phyloP scores from a whole-genome alignment of 2,113 vertebrate species.

The Alouatta palliata region DNA sequence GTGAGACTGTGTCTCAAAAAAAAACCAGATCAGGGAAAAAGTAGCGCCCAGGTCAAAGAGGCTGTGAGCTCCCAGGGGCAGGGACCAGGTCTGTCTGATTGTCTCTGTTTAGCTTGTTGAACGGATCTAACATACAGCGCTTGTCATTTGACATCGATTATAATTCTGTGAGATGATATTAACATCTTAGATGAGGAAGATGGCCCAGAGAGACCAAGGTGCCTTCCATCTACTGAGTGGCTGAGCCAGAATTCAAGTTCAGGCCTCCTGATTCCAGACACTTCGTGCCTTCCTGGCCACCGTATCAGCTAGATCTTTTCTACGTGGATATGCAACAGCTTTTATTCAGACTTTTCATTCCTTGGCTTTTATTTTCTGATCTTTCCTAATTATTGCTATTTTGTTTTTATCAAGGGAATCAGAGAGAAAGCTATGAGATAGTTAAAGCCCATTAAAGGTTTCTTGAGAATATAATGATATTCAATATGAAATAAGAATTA shows the following conservation, averaged over 20 bases:
- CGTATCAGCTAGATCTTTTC: neutral
- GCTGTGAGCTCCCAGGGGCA: neutral
- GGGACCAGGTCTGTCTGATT: neutral
- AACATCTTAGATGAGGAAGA: neutral
- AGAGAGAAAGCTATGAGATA: neutral
- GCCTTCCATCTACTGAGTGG: neutral
- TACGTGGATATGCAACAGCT: neutral
- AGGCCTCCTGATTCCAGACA: neutral
- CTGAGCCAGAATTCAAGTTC: neutral
- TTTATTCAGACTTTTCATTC: neutral
- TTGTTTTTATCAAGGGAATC: neutral
- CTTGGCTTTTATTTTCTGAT: neutral
- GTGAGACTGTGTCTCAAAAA: no score
- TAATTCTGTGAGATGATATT: neutral
- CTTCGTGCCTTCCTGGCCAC: neutral
- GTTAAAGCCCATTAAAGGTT: neutral
- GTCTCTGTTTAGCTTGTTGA: neutral
- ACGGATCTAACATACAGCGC: neutral
- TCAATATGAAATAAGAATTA: neutral
- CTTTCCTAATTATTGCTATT: neutral
- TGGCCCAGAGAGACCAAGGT: neutral
- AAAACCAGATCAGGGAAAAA: neutral
- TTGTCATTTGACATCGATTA: neutral
- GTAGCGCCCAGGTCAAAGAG: neutral
- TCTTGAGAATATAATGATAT: neutral